Evolutionary conservation across 2,797 vertebrate genomes (phyloP).

Genomic region (Anguilla pacifica): DNA sequence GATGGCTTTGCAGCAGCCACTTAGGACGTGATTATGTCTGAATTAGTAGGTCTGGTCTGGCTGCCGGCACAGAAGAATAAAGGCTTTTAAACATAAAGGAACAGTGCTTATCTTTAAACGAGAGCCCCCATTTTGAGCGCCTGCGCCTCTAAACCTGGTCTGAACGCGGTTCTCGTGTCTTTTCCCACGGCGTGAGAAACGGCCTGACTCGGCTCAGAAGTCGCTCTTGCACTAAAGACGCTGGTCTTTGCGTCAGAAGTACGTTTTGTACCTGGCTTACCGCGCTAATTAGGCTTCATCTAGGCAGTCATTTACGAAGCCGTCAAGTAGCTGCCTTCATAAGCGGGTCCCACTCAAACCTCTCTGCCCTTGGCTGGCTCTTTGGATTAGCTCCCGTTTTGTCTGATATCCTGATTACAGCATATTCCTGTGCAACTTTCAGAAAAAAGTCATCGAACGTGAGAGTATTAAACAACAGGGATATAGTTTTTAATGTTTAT

Average conservation of each 20-base stretch:
- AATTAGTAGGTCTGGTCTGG: not conserved
- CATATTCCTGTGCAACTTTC: constrained; percentile 59
- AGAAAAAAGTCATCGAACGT: not conserved
- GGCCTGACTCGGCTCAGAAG: constrained; percentile 67
- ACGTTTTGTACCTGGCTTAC: constrained; percentile 74
- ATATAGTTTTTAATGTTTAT: not conserved
- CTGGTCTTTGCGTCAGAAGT: constrained; percentile 71
- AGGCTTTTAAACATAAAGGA: not conserved
- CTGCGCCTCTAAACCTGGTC: not conserved
- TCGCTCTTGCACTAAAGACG: constrained; percentile 71
- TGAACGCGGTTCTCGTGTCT: constrained; percentile 62
- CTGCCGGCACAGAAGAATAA: not conserved
- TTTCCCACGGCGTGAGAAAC: constrained; percentile 63
- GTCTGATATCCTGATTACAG: constrained; percentile 55
- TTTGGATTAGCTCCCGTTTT: constrained; percentile 61
- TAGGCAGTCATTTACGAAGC: constrained; percentile 64
- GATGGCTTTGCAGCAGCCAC: not conserved
- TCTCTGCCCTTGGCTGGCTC: constrained; percentile 58
- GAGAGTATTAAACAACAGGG: not conserved
- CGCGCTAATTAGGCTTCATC: constrained; percentile 76
- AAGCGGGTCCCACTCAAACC: constrained; percentile 65
- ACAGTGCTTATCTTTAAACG: not conserved
- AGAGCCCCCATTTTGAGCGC: not conserved
- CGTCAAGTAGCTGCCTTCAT: constrained; percentile 74
- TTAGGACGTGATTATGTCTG: not conserved